Base-by-base conservation (phyloP, 2,888 invertebrate species). In the Nematopogon swammerdamellus region DNA sequence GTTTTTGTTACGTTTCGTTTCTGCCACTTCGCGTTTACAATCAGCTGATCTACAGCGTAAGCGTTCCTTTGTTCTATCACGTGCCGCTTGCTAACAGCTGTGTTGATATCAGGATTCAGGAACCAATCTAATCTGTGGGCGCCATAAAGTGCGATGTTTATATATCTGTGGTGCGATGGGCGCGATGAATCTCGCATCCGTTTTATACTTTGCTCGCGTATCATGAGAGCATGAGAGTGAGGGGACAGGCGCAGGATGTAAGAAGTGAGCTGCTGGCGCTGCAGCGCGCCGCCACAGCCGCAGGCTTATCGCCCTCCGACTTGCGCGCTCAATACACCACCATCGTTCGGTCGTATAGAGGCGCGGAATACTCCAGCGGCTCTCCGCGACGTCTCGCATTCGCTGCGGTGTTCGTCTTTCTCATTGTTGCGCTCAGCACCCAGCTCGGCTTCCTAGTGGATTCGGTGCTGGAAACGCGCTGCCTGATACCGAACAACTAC, bases 401-500 rank as follows among this genome's bases (percentile, higher is more conserved):
- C 45, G 52, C 56, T 48, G 49, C 65, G 50, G 57, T 64, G 19
- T 51, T 60, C 48, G 51, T 62, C 48, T 60, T 68, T 57, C 50
- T 66, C 53, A 56, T 64, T 47, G 54, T 68, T 59, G 60, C 62
- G 48, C 49, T 67, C 60, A 61, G 64, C 56, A 36, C 36, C 3
- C 36, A 14, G n/a, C 36, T 36, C 8, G 50, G 63, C 49, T 60
- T 56, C 57, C 57, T 62, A 51, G 57, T 65, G 25, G 62, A 68
- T 54, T 36, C n/a, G 65, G 61, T 64, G 56, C 84, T 55, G 58
- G 84, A 57, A 82, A 84, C 59, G 77, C 85, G 91, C 62, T 95
- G 95, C 71, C 71, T 92, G 55, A 63, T 94, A 63, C 87, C 89
- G 55, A 91, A 90, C 68, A 93, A 93, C 77, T 91, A 90, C 67